Percentiles rank a stretch among this genome's conserved stretches.
Conservation (phyloP, 2,797 vertebrate species). For the Pseudopleuronectes americanus region DNA sequence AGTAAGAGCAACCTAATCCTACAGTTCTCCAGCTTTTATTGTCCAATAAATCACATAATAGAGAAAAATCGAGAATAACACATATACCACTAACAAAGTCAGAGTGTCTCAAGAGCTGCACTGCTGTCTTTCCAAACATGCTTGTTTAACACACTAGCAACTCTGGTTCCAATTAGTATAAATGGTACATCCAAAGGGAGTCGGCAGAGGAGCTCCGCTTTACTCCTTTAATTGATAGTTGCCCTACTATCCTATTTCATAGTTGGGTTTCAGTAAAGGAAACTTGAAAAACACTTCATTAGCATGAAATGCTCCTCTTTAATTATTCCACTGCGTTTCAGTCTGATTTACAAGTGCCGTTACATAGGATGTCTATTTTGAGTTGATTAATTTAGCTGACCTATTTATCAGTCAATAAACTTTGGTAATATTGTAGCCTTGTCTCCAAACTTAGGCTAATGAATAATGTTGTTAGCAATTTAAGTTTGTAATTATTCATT, state of each 20-base stretch:
- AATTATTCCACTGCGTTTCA: constrained; percentile 53
- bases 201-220: constrained; percentile 49
- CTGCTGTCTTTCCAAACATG: constrained; percentile 63
- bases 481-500: not conserved
- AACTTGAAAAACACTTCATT: constrained; percentile 74
- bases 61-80: constrained; percentile 30
- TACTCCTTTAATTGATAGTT: constrained; percentile 72
- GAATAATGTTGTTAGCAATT: constrained; percentile 1
- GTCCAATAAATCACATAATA: constrained; percentile 40
- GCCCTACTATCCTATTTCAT: constrained; percentile 71
- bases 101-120: constrained; percentile 51
- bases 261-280: constrained; percentile 49
- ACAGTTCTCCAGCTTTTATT: constrained; percentile 40
- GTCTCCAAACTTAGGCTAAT: constrained; percentile 7
- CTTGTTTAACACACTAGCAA: constrained; percentile 58
- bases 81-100: constrained; percentile 52
- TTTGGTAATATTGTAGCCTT: not conserved
- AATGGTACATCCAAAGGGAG: constrained; percentile 67
- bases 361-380: constrained; percentile 52
- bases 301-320: constrained; percentile 62
- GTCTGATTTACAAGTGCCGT: constrained; percentile 46
- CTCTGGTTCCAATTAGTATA: constrained; percentile 76
- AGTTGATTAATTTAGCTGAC: constrained; percentile 44
- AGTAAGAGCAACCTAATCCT: constrained; percentile 27
- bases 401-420: constrained; percentile 20